phyloP scores from a whole-genome alignment of 2,113 vertebrate species.

The Lamprotornis superbus region DNA sequence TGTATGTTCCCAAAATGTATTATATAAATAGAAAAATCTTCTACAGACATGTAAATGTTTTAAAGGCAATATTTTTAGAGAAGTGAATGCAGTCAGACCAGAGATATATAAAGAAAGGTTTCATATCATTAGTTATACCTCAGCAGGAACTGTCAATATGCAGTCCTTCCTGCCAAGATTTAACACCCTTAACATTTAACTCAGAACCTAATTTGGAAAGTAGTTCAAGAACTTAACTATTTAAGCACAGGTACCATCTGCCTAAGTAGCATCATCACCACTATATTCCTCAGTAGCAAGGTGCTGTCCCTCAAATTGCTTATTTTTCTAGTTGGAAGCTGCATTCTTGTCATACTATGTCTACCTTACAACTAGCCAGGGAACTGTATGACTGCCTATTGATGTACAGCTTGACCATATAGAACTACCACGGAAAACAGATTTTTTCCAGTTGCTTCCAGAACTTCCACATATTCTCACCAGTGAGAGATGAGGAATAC shows the following conservation, averaged over 20 bases:
- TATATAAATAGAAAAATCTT: background rate
- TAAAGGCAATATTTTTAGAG: background rate
- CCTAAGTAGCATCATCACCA: background rate
- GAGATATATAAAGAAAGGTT: background rate
- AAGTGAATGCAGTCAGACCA: background rate
- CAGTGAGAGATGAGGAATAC: background rate
- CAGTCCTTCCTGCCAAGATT: background rate
- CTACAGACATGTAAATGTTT: background rate
- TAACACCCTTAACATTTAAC: background rate
- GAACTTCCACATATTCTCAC: background rate
- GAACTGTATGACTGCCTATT: background rate
- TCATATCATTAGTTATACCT: background rate
- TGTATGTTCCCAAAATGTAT: background rate
- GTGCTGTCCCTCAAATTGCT: background rate
- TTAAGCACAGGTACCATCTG: background rate
- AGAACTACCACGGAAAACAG: background rate
- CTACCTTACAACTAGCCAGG: background rate
- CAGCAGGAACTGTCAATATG: background rate
- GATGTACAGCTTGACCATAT: background rate
- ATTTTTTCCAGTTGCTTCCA: background rate
- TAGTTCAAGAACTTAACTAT: background rate
- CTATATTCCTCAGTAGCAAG: background rate
- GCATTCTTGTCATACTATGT: accelerated
- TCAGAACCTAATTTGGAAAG: background rate
- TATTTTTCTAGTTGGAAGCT: background rate